Base-by-base conservation (phyloP, 2,888 invertebrate genomes). In the Diadegma fenestrale region DNA sequence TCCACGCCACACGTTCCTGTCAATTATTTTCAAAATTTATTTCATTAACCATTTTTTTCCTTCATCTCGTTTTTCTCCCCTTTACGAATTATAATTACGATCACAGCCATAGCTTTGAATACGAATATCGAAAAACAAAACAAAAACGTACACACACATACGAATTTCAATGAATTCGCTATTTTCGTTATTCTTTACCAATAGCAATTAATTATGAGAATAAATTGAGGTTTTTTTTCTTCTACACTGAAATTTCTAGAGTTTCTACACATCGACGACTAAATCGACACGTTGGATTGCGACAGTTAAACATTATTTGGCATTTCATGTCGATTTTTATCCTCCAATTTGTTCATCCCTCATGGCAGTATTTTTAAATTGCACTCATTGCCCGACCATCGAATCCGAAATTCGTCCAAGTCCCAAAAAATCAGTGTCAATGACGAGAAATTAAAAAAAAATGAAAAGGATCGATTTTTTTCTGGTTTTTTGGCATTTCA, bases 91-190 rank as follows among this genome's bases (percentile, higher is more conserved):
- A 93, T 90, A 92, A 86, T 73, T 87, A 89, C 88, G 88, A 94
- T 94, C 93, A 94, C 93, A 94, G 93, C 93, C 93, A 93, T 93
- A 93, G 93, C 93, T 94, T 94, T 93, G 93, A 93, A 93, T 93
- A 93, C 93, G 93, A 93, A 93, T 91, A 88, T 91, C 84, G 86
- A 81, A 84, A 87, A 92, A 84, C 26, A 58, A 58, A 22, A 37
- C 2, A 4, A 37, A 2, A 37, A 37, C 37, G n/a, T n/a, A n/a
- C n/a, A n/a, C n/a, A n/a, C n/a, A n/a, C n/a, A n/a, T n/a, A n/a
- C 93, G 93, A 93, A 93, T 91, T 64, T 19, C 83, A 86, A 26
- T 17, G 72, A 83, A 86, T 92, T 92, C 93, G 93, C 26, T 92
- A 93, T 92, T 91, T 89, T 86, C 43, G 54, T 66, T 30, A 58